Base-by-base conservation (phyloP, 2,888 invertebrate species). In the Camptogramma bilineatum region DNA sequence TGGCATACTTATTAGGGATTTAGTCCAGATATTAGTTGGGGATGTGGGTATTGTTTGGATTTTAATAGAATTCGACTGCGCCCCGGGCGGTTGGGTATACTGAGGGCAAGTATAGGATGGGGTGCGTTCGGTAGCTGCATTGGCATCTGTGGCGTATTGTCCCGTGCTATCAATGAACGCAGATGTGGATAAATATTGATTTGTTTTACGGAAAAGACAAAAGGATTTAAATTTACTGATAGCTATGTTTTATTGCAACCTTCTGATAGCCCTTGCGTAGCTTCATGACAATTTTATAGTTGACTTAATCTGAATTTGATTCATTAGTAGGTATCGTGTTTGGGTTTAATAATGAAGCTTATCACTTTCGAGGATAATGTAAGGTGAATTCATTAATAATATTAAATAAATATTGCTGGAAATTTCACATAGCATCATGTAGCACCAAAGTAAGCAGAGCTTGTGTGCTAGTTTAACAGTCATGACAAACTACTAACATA, bases 1-100 rank as follows among this genome's bases (percentile, higher is more conserved):
- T 92, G 91, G 93, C 91, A 91, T 92, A 93, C 93, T 93, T 93
- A 93, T 93, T 92, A 93, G 93, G 92, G 93, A 92, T 92, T 92
- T 92, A 92, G 92, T 92, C 90, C 93, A 91, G 93, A 91, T 93
- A 93, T 92, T 92, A 93, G 92, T 92, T 92, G 90, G 92, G 92
- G 93, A 90, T 90, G 89, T 83, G 78, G 87, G 87, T 81, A 91
- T 93, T 92, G 93, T 93, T 92, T 91, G 91, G 87, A 86, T 88
- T 91, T 92, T 91, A 91, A 92, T 93, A 90, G 91, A 92, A 93
- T 92, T 86, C 88, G 81, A 81, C 79, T 79, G 81, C 88, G 78
- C 92, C 87, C 89, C 88, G 82, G 88, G 89, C 84, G 88, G 90
- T 84, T 84, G 84, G 85, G 83, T 87, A 85, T 81, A 86, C 85